phyloP scores from a whole-genome alignment of 53 echinoderm and acorn worm genomes.

The Crossaster papposus region DNA sequence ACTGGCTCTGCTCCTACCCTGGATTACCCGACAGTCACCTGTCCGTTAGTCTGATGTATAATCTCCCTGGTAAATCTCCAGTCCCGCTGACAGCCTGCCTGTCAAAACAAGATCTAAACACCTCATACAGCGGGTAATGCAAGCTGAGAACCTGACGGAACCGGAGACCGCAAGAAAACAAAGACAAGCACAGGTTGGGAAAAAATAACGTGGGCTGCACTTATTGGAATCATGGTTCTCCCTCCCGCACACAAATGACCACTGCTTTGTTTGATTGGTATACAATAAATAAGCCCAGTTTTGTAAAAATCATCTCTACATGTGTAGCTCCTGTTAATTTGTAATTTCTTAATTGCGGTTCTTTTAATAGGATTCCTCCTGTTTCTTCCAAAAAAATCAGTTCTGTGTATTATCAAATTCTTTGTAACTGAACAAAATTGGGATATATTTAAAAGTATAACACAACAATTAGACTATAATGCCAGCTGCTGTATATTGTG shows the following conservation, averaged over 20 bases:
- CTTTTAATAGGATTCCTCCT: too few relatives aligned
- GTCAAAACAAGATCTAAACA: constrained; percentile 40
- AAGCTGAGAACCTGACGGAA: not conserved
- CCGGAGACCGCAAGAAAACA: not conserved
- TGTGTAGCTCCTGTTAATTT: too few relatives aligned
- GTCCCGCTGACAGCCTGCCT: constrained; percentile 8
- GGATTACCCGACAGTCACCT: not conserved
- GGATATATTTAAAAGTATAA: too few relatives aligned
- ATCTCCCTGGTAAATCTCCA: constrained; percentile 5
- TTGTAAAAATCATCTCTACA: too few relatives aligned
- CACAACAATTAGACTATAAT: too few relatives aligned
- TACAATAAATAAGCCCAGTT: not conserved
- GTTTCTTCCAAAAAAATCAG: too few relatives aligned
- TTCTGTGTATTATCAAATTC: too few relatives aligned
- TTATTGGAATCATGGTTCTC: not conserved
- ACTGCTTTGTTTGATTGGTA: not conserved
- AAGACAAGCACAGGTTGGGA: not conserved
- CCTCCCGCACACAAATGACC: not conserved
- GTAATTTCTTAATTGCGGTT: too few relatives aligned
- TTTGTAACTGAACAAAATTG: too few relatives aligned
- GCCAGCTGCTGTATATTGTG: too few relatives aligned
- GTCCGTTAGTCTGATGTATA: not conserved
- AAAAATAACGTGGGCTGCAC: not conserved
- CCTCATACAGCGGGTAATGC: constrained; percentile 14
- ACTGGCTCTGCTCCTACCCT: not conserved